These are phyloP conservation scores for Chiloscyllium punctatum DNA, from an alignment of 2,797 vertebrate genomes.

Conservation along the genomic window DNA sequence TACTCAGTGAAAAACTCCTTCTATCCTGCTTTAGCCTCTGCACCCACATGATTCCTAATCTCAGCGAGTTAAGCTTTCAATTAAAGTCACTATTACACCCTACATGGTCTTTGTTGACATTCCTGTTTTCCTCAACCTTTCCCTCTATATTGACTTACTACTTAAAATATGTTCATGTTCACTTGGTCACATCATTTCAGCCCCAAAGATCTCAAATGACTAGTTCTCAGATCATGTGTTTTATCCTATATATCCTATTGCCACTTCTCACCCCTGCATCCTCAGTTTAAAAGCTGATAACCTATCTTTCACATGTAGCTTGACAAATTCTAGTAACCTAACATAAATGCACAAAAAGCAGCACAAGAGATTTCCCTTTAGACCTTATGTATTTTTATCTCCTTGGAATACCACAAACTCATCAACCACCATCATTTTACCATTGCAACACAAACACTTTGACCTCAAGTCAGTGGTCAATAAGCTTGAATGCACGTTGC, in stretches of 20 bases:
- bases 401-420: neutral
- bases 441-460: neutral
- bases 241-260: neutral
- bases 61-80: too few relatives aligned
- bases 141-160: too few relatives aligned
- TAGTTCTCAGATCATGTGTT: neutral
- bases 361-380: neutral
- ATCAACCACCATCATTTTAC: neutral
- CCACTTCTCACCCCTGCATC: neutral
- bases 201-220: neutral
- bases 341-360: neutral
- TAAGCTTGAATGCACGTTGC: neutral
- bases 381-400: neutral
- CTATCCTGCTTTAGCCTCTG: too few relatives aligned
- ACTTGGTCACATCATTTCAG: neutral
- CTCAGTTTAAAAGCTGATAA: neutral
- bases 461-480: neutral
- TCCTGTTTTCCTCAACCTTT: too few relatives aligned
- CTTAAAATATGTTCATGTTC: neutral
- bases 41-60: too few relatives aligned
- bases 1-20: too few relatives aligned
- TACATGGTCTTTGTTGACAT: too few relatives aligned
- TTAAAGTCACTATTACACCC: too few relatives aligned
- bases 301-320: neutral
- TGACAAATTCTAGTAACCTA: neutral